A percentile compares a stretch with the other conserved stretches of the same genome.
phyloP scores from a whole-genome alignment of 2,113 vertebrate species.

The Stigmatopora argus region DNA sequence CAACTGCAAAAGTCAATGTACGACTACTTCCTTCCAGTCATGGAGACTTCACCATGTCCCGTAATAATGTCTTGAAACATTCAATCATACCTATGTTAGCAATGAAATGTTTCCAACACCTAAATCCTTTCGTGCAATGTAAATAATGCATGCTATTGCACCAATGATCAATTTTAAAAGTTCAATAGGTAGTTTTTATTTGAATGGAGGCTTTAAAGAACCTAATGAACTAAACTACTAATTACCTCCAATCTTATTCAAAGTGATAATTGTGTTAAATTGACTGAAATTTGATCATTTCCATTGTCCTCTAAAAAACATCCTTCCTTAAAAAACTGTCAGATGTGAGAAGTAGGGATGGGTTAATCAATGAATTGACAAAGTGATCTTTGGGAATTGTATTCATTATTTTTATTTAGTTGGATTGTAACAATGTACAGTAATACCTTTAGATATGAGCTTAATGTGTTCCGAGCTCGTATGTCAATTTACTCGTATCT shows the following conservation, averaged over 20 bases:
- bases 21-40: conserved; percentile 1
- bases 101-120: not conserved
- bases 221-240: not conserved
- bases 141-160: not conserved
- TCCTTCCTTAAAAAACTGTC: not conserved
- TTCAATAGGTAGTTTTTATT: too few relatives aligned
- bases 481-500: too few relatives aligned
- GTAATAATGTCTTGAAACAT: not conserved
- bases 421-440: too few relatives aligned
- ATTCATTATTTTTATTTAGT: too few relatives aligned
- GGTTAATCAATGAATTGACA: not conserved
- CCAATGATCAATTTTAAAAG: not conserved
- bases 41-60: too few relatives aligned
- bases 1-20: conserved; percentile 18
- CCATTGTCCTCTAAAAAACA: too few relatives aligned
- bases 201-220: too few relatives aligned
- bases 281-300: too few relatives aligned
- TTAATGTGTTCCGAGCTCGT: too few relatives aligned
- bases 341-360: not conserved
- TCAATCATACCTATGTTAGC: not conserved
- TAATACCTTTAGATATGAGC: too few relatives aligned
- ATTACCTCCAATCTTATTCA: not conserved
- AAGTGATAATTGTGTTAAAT: not conserved
- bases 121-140: not conserved
- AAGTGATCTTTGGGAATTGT: too few relatives aligned